phyloP scores from a whole-genome alignment of 2,888 invertebrate genomes.

The Acleris literana region DNA sequence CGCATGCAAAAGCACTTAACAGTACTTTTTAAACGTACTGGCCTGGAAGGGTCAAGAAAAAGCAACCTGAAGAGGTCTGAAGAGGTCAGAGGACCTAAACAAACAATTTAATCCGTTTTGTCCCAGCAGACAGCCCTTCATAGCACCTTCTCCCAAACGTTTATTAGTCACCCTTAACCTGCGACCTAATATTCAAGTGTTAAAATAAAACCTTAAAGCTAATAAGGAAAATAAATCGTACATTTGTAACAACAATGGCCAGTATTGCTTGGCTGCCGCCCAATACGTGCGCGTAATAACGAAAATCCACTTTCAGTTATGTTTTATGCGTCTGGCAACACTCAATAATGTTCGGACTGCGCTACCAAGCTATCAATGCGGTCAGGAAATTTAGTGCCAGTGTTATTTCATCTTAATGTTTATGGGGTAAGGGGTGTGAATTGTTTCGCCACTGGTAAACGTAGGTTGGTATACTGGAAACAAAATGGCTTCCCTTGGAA shows the following conservation, averaged over 20 bases:
- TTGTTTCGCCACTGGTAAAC: neutral
- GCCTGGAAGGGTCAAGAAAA: slow-evolving; percentile 1
- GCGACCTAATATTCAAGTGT: neutral
- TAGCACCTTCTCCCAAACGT: neutral
- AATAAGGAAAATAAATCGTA: slow-evolving; percentile 20
- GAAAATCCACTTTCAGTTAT: slow-evolving; percentile 69
- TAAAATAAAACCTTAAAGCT: slow-evolving; percentile 5
- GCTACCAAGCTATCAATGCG: slow-evolving; percentile 24
- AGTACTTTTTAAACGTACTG: too few relatives aligned
- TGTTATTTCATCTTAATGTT: neutral
- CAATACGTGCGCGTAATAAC: slow-evolving; percentile 62
- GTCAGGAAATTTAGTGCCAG: slow-evolving; percentile 7
- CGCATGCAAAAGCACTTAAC: too few relatives aligned
- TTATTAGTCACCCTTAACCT: neutral
- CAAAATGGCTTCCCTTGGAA: slow-evolving; percentile 47
- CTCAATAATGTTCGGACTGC: slow-evolving; percentile 54
- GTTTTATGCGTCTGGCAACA: slow-evolving; percentile 64
- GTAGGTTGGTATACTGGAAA: slow-evolving; percentile 14
- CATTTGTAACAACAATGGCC: slow-evolving; percentile 49
- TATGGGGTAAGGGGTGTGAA: neutral
- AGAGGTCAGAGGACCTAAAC: slow-evolving; percentile 9
- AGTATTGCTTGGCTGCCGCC: slow-evolving; percentile 56
- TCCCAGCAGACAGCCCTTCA: neutral
- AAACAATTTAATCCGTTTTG: slow-evolving; percentile 10
- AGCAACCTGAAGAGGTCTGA: slow-evolving; percentile 5